These are phyloP conservation scores for Tipula confusa DNA, from an alignment of 2,888 invertebrate species.

Conservation along the genomic window DNA sequence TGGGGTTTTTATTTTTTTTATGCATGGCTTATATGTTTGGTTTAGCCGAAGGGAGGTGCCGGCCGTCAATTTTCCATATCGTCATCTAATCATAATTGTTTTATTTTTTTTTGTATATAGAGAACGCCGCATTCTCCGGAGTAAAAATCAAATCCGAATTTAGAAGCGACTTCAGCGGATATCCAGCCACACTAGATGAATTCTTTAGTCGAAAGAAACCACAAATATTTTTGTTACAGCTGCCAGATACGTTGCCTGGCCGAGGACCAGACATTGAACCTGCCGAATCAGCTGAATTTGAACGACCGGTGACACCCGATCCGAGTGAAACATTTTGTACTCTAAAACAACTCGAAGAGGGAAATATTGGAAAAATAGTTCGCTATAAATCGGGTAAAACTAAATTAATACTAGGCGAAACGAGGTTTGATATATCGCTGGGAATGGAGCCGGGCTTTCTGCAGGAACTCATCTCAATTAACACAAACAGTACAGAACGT, in stretches of 20 bases:
- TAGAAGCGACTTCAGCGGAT: slow-evolving; percentile 34
- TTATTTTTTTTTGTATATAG: background rate
- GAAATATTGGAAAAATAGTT: slow-evolving; percentile 56
- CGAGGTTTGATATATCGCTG: slow-evolving; percentile 55
- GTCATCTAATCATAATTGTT: background rate
- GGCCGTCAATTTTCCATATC: background rate
- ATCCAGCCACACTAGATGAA: slow-evolving; percentile 43
- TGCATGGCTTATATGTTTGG: background rate
- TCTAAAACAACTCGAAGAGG: slow-evolving; percentile 54
- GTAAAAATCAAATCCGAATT: background rate
- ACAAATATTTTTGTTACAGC: slow-evolving; percentile 46
- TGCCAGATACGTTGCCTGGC: slow-evolving; percentile 45
- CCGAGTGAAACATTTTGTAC: slow-evolving; percentile 49
- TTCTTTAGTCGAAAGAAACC: slow-evolving; percentile 42
- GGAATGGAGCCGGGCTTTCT: slow-evolving; percentile 57
- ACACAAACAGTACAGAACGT: slow-evolving; percentile 52
- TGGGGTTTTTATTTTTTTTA: background rate
- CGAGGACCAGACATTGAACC: slow-evolving; percentile 38
- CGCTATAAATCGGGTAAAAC: slow-evolving; percentile 58
- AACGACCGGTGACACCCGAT: slow-evolving; percentile 34
- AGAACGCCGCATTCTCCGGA: background rate
- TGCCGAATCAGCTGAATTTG: slow-evolving; percentile 33
- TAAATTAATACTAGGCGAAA: slow-evolving; percentile 55
- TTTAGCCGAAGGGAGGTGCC: background rate
- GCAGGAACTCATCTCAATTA: slow-evolving; percentile 57